Percentiles rank a stretch among this genome's conserved stretches.
These are phyloP conservation scores for Oxycera nigricornis DNA, from an alignment of 2,888 invertebrate species.

Conservation along the genomic window DNA sequence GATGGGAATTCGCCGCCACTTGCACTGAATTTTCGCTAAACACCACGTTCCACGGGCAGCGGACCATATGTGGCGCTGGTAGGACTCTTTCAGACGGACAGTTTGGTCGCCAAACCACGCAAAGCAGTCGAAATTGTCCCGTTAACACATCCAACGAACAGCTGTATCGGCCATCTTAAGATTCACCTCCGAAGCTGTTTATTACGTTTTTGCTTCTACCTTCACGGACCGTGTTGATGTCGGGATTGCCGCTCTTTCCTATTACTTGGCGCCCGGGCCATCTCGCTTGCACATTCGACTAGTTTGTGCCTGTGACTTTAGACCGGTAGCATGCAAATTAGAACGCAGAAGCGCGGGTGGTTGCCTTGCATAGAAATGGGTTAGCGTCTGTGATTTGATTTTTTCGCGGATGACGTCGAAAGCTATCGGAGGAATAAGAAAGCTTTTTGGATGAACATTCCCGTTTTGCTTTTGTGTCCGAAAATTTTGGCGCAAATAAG, in stretches of 20 bases:
- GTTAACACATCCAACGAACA: slow-evolving; percentile 51
- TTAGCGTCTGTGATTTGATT: too few relatives aligned
- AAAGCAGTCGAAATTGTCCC: slow-evolving; percentile 50
- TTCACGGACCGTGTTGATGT: slow-evolving; percentile 3
- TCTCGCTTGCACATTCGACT: slow-evolving; percentile 46
- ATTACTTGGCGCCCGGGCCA: slow-evolving; percentile 46
- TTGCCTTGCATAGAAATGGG: too few relatives aligned
- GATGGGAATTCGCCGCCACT: neutral
- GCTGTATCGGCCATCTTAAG: slow-evolving; percentile 54
- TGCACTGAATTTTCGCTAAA: neutral
- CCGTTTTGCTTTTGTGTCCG: too few relatives aligned
- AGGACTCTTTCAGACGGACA: neutral
- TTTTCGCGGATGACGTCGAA: too few relatives aligned
- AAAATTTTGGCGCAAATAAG: too few relatives aligned
- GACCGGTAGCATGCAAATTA: too few relatives aligned
- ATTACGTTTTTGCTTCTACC: slow-evolving; percentile 17
- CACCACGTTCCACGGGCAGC: neutral
- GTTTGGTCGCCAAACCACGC: neutral
- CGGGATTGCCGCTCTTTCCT: slow-evolving; percentile 46
- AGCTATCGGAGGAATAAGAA: too few relatives aligned
- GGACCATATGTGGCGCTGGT: neutral
- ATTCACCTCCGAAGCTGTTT: slow-evolving; percentile 44
- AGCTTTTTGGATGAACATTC: too few relatives aligned
- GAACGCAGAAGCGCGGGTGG: too few relatives aligned
- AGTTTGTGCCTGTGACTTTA: too few relatives aligned